phyloP scores from a whole-genome alignment of 2,113 vertebrate genomes.

The Colaptes auratus region DNA sequence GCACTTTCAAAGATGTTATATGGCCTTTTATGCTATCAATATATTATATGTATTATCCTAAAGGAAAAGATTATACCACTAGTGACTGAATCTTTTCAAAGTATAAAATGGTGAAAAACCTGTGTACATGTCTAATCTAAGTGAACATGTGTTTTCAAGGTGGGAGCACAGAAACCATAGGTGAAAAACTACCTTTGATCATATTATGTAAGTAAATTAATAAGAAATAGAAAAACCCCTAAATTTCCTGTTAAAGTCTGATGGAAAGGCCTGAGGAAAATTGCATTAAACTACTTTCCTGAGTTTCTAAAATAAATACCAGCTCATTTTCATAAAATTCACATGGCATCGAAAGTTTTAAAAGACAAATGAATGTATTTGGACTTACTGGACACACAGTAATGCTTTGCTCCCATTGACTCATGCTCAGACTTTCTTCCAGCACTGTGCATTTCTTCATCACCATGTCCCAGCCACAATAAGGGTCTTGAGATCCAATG shows the following conservation, averaged over 20 bases:
- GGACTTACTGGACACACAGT: constrained; percentile 89
- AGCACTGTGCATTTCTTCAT: constrained; percentile 93
- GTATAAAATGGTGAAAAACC: neutral
- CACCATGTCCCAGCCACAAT: constrained; percentile 94
- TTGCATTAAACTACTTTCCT: neutral
- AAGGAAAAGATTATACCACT: neutral
- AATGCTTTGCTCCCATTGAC: constrained; percentile 95
- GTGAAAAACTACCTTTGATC: neutral
- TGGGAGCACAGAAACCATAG: neutral
- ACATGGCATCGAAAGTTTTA: neutral
- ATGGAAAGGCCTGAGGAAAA: neutral
- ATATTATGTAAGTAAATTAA: neutral
- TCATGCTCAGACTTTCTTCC: constrained; percentile 95
- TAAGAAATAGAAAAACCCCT: neutral
- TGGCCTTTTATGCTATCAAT: neutral
- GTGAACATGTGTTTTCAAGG: neutral
- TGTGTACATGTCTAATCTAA: neutral
- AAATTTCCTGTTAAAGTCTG: neutral
- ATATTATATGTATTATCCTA: neutral
- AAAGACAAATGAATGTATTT: neutral
- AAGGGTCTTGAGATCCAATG: constrained; percentile 92
- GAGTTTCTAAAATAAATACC: neutral
- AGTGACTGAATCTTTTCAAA: neutral
- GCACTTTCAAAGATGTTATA: neutral
- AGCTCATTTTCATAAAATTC: neutral